Conservation (phyloP, 2,797 vertebrate species). For the Galaxias olidus region DNA sequence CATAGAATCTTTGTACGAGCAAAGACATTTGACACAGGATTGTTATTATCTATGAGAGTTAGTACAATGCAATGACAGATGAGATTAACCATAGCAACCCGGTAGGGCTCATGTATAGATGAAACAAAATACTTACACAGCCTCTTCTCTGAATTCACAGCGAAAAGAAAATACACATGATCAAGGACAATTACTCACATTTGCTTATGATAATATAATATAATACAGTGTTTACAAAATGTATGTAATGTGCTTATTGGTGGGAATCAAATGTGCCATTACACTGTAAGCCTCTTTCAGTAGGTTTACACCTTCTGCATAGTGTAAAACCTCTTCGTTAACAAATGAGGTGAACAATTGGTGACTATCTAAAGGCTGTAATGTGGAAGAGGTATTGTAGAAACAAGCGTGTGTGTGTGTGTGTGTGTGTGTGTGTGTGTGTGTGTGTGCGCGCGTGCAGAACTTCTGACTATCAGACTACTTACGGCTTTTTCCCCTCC, state of each 20-base stretch:
- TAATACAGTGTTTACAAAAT: neutral
- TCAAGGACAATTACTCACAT: neutral
- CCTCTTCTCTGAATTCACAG: slow-evolving; percentile 39
- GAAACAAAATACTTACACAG: slow-evolving; percentile 46
- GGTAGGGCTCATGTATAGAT: neutral
- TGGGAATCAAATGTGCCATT: neutral
- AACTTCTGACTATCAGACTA: slow-evolving; percentile 17
- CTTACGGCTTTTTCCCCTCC: slow-evolving; percentile 96
- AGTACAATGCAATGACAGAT: slow-evolving; percentile 10
- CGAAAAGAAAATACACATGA: slow-evolving; percentile 14
- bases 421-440: neutral
- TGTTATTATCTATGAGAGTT: neutral
- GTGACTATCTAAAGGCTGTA: too few species aligned
- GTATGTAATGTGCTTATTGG: neutral
- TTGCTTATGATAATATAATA: neutral
- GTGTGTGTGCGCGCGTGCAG: neutral
- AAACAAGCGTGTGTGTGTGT: neutral
- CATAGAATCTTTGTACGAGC: slow-evolving; percentile 42
- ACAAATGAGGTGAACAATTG: too few species aligned
- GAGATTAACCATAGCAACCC: slow-evolving; percentile 1
- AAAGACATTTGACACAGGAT: neutral
- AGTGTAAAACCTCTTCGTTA: too few species aligned
- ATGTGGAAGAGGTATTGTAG: too few species aligned
- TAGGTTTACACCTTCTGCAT: too few species aligned
- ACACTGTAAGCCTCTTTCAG: too few species aligned